Conservation (phyloP, 2,797 vertebrate genomes). For the Phataginus tricuspis region DNA sequence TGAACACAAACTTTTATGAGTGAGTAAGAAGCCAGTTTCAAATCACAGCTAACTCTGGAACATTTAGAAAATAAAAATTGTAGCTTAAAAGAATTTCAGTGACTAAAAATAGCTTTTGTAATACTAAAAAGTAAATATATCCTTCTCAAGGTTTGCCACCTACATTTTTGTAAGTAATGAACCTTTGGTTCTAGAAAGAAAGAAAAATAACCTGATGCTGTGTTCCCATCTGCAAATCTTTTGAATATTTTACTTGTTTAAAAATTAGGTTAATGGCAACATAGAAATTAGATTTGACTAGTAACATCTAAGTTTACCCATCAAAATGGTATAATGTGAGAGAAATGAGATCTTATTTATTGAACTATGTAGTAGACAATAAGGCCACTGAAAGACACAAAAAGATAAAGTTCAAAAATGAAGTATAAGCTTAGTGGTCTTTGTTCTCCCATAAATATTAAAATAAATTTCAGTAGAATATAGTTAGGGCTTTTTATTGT, state of each 20-base stretch:
- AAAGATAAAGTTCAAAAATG: neutral
- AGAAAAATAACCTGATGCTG: neutral
- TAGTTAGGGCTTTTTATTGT: neutral
- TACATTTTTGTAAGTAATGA: neutral
- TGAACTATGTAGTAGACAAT: neutral
- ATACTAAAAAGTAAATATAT: neutral
- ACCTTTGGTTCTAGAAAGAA: neutral
- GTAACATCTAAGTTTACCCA: neutral
- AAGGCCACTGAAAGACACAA: neutral
- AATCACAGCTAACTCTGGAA: neutral
- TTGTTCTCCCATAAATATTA: constrained; percentile 10
- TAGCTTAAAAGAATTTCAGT: neutral
- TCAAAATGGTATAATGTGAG: neutral
- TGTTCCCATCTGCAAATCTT: neutral
- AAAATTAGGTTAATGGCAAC: neutral
- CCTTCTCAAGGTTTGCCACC: neutral
- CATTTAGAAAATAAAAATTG: neutral
- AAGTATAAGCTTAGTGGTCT: neutral
- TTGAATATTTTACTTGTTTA: neutral
- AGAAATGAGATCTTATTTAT: constrained; percentile 47
- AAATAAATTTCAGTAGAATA: neutral
- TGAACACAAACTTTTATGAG: neutral
- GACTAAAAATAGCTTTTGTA: neutral
- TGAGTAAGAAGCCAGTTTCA: neutral
- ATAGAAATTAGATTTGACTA: neutral